Evolutionary conservation across 2,888 invertebrate genomes (phyloP).

Genomic region (Rhodophaea formosa): DNA sequence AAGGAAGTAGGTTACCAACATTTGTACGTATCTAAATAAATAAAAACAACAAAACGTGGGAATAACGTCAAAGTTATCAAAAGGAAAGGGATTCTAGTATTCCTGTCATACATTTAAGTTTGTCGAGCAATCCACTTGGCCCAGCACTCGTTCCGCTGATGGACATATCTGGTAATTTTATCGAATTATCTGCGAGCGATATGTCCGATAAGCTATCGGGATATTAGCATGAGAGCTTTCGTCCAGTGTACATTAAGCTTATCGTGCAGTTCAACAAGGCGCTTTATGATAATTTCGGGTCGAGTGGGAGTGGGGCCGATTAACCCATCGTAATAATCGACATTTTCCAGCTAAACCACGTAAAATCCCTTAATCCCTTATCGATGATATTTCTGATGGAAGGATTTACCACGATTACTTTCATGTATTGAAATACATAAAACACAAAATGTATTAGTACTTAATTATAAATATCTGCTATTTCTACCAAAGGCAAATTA

Average conservation of each 20-base stretch:
- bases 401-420: no score
- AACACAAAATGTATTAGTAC: no score
- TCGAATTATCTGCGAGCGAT: conserved; percentile 6
- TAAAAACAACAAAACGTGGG: no score
- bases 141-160: not conserved
- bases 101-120: not conserved
- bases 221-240: conserved; percentile 25
- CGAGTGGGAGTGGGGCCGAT: not conserved
- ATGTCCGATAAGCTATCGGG: not conserved
- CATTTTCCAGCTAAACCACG: not conserved
- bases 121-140: conserved; percentile 21
- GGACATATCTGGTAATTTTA: conserved; percentile 5
- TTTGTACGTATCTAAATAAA: no score
- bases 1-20: no score
- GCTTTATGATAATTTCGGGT: not conserved
- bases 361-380: not conserved
- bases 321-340: not conserved
- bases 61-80: no score
- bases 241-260: not conserved
- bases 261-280: not conserved
- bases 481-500: no score
- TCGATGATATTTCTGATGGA: no score
- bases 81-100: no score
- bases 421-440: no score
- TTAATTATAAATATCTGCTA: no score